These are phyloP conservation scores for Drosophila prostipennis DNA, from an alignment of 2,888 invertebrate genomes.

Conservation along the genomic window DNA sequence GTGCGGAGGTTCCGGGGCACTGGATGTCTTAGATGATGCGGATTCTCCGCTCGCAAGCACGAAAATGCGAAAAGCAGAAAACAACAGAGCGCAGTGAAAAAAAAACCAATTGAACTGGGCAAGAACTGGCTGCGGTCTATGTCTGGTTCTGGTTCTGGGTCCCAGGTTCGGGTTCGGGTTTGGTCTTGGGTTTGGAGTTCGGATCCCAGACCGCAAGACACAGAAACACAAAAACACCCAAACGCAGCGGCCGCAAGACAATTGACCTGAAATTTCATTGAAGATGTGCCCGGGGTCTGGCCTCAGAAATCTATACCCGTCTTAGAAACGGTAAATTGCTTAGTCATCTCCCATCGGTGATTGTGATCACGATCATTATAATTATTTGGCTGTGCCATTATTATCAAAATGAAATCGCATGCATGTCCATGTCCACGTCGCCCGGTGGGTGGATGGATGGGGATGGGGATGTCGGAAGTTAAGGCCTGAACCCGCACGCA, in stretches of 20 bases:
- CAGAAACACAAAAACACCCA: constrained; percentile 11
- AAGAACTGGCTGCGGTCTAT: constrained; percentile 33
- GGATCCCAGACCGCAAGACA: constrained; percentile 41
- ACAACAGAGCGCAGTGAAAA: constrained; percentile 31
- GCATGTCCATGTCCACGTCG: constrained; percentile 31
- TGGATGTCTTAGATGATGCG: constrained; percentile 21
- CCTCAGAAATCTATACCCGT: constrained; percentile 61
- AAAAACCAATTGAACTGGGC: constrained; percentile 60
- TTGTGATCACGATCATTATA: constrained; percentile 81
- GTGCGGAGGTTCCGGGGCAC: constrained; percentile 1
- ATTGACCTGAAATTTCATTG: constrained; percentile 79
- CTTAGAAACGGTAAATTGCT: constrained; percentile 76
- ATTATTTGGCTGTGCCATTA: constrained; percentile 78
- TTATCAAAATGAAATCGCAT: constrained; percentile 80
- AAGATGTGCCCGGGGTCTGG: constrained; percentile 67
- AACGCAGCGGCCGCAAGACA: constrained; percentile 70
- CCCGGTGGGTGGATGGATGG: neutral
- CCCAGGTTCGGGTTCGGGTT: constrained; percentile 24
- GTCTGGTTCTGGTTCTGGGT: constrained; percentile 37
- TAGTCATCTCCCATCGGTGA: constrained; percentile 65
- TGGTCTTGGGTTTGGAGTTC: constrained; percentile 13
- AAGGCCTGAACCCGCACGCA: constrained; percentile 37
- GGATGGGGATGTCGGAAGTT: neutral
- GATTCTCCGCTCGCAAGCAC: constrained; percentile 40
- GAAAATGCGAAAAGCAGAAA: constrained; percentile 44